Percentiles rank a stretch among this genome's conserved stretches.
phyloP scores from a whole-genome alignment of 2,888 invertebrate genomes.

The Papilio demoleus region DNA sequence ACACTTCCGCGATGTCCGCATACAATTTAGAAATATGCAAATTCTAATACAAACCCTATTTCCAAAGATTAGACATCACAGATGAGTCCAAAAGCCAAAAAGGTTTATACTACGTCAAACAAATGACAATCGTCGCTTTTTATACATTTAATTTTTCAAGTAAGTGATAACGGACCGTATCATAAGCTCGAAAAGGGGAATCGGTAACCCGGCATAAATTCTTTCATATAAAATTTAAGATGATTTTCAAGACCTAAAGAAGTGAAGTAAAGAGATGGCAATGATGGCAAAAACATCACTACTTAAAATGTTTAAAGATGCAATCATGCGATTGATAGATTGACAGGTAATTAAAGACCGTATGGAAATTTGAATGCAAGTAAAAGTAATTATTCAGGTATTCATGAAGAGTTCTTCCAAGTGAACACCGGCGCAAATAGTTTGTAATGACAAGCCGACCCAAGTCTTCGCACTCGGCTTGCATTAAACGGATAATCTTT shows the following conservation, averaged over 20 bases:
- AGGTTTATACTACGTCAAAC: neutral
- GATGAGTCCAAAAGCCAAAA: neutral
- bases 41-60: conserved; percentile 58
- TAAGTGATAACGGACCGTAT: too few relatives aligned
- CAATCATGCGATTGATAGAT: conserved; percentile 38
- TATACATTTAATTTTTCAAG: too few relatives aligned
- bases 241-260: neutral
- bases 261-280: neutral
- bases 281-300: neutral
- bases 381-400: conserved; percentile 52
- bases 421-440: conserved; percentile 61
- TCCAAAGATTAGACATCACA: conserved; percentile 43
- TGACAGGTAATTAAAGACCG: conserved; percentile 24
- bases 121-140: too few relatives aligned
- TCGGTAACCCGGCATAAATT: too few relatives aligned
- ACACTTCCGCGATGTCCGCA: conserved; percentile 47
- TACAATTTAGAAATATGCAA: conserved; percentile 67
- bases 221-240: too few relatives aligned
- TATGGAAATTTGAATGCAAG: conserved; percentile 29
- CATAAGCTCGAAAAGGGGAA: too few relatives aligned
- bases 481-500: conserved; percentile 53
- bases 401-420: conserved; percentile 59
- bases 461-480: conserved; percentile 57
- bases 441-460: conserved; percentile 62
- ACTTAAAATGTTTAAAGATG: neutral